Conservation (phyloP, 1,140 invertebrate genomes). For the Sipha flava region DNA sequence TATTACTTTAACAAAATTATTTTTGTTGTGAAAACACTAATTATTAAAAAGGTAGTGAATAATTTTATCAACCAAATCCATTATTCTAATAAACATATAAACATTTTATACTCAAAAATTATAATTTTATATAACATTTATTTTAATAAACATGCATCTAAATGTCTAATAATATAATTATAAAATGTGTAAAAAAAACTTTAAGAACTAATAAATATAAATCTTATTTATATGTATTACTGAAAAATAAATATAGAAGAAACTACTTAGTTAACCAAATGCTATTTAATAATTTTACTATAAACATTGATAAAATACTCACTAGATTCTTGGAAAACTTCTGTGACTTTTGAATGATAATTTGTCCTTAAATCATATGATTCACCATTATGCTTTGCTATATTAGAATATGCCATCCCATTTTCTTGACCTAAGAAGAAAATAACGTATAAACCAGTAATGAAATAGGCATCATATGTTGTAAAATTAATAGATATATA, state of each 20-base stretch:
- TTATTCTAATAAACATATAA: too few species aligned
- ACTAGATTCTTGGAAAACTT: conserved; percentile 13
- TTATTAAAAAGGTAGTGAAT: too few species aligned
- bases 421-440: background rate
- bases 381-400: conserved; percentile 5
- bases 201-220: too few species aligned
- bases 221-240: background rate
- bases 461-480: background rate
- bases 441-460: background rate
- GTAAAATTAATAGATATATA: background rate
- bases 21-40: too few species aligned
- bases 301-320: background rate
- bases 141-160: too few species aligned
- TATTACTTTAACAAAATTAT: too few species aligned
- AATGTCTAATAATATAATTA: too few species aligned
- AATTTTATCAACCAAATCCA: too few species aligned
- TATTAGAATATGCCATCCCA: background rate
- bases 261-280: background rate
- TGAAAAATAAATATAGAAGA: background rate
- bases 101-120: too few species aligned
- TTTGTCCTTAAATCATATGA: background rate
- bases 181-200: too few species aligned
- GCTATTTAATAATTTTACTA: too few species aligned
- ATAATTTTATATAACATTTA: too few species aligned
- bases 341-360: background rate